phyloP scores from a whole-genome alignment of 1,140 invertebrate species.

The Drosophila saltans region DNA sequence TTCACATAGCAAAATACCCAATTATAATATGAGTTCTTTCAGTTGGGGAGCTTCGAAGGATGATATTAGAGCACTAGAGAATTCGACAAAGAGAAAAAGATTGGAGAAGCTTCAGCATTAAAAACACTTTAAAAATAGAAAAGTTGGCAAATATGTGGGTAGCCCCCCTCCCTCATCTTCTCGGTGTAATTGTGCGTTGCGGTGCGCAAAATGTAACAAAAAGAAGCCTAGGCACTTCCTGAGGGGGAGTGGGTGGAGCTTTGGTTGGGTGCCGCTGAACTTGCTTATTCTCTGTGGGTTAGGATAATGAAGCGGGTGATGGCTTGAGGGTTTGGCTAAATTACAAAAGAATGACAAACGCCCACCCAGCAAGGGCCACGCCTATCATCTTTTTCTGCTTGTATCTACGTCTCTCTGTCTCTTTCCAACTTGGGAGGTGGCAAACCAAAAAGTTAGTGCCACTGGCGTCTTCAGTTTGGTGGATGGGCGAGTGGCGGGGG shows the following conservation, averaged over 20 bases:
- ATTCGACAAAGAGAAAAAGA: no score
- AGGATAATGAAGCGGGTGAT: conserved; percentile 57
- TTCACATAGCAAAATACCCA: no score
- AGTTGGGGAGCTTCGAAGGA: no score
- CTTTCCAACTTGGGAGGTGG: conserved; percentile 19
- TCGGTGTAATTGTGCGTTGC: conserved; percentile 72
- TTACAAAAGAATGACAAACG: conserved; percentile 75
- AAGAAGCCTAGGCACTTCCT: neutral
- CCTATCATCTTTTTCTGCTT: neutral
- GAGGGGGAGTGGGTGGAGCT: neutral
- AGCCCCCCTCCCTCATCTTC: neutral
- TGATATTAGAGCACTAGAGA: no score
- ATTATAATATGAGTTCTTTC: no score
- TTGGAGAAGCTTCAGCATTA: no score
- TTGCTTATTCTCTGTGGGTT: conserved; percentile 15
- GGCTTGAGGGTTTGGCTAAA: conserved; percentile 59
- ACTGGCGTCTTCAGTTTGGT: neutral
- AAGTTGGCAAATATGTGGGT: no score
- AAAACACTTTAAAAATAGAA: no score
- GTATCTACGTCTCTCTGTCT: neutral
- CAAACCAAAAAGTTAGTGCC: conserved; percentile 50
- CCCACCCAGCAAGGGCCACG: conserved; percentile 26
- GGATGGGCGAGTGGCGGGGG: neutral
- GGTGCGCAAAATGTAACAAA: conserved; percentile 72
- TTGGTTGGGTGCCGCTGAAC: conserved; percentile 6